Percentiles rank a stretch among this genome's conserved stretches.
Conservation (phyloP, 2,797 vertebrate species). For the Benthosema pterotum region DNA sequence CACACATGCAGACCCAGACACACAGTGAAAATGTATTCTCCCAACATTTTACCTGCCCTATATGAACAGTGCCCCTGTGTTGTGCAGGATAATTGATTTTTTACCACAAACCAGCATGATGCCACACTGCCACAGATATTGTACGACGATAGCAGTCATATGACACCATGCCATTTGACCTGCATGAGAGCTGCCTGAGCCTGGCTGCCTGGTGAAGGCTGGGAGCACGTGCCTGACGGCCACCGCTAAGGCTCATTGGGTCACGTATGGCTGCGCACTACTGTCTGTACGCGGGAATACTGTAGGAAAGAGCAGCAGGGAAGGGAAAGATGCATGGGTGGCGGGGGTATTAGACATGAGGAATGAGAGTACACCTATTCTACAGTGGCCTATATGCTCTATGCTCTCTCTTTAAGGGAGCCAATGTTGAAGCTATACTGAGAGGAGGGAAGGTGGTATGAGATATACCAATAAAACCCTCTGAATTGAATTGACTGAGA, state of each 20-base stretch:
- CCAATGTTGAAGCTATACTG: background rate
- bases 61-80: constrained; percentile 28
- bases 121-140: constrained; percentile 32
- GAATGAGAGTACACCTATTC: background rate
- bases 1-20: background rate
- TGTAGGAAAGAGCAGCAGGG: constrained; percentile 10
- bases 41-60: constrained; percentile 1
- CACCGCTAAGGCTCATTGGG: constrained; percentile 19
- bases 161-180: constrained; percentile 61
- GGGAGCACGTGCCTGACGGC: constrained; percentile 18
- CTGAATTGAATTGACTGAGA: too few relatives aligned
- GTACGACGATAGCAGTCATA: constrained; percentile 59
- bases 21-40: too few relatives aligned
- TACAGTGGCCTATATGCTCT: background rate
- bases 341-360: background rate
- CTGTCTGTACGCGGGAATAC: constrained; percentile 7
- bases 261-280: background rate
- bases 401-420: background rate
- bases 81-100: constrained; percentile 50
- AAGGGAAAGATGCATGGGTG: constrained; percentile 4
- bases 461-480: too few relatives aligned
- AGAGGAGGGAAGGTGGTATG: too few relatives aligned
- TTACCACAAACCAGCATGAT: constrained; percentile 48
- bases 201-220: constrained; percentile 23
- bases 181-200: constrained; percentile 15